Evolutionary conservation across 2,113 vertebrate species (phyloP), one percentile per base, ranked within the genome.

Genomic region (Prionailurus viverrinus): DNA sequence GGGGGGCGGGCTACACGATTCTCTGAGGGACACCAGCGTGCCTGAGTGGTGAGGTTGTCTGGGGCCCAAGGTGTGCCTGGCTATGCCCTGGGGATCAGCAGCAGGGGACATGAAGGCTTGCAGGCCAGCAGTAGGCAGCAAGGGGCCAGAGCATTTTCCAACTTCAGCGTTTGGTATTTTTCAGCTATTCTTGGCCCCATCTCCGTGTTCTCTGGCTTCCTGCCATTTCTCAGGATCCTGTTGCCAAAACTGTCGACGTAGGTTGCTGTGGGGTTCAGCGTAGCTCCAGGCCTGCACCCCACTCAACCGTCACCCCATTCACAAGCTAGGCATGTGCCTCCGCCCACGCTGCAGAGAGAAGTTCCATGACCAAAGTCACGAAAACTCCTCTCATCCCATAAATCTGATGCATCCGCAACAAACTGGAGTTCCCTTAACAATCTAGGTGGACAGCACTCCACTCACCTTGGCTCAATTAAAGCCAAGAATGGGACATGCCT

Each of bases 171-270:
- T 98, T 97, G 98, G 96, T 98, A 95, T 97, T 98, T 98, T 96
- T 97, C 98, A 98, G 96, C 97, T 85, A 98, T 96, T 98, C 98
- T 98, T 98, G 98, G 98, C 98, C 95, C 48, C 39, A 82, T 92
- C 97, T 98, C 97, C 4, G 11, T 78, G 94, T 91, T 91, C 91
- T 81, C 98, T 99, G 98, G 98, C 98, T 78, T 93, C 66, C 97
- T 98, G 98, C 98, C 98, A 98, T 98, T 98, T 99, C 99, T 98
- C 98, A 99, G 98, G 98, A 89, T 97, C 95, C 94, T 48, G 86
- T 45, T 98, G 98, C 98, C 99, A 99, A 98, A 97, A 97, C 80
- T 85, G 73, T 98, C 96, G 92, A 94, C 7, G 12, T 96, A 98
- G 65, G 4, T 63, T 79, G 96, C 92, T 55, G 92, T 65, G 76